Base-by-base conservation (phyloP, 2,888 invertebrate species). In the Cacoxenus indagator region DNA sequence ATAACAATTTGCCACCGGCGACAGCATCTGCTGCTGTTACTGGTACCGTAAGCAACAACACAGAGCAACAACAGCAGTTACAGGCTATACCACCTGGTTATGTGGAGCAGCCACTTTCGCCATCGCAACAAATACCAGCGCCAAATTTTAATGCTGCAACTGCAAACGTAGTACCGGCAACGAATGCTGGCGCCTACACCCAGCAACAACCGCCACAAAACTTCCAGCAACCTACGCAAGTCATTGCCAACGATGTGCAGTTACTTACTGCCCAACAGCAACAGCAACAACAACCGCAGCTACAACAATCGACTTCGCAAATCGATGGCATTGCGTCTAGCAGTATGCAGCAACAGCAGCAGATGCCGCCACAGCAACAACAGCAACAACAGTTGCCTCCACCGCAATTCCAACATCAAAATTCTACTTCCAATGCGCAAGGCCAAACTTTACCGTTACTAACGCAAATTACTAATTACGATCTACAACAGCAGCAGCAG, bases 371-470 rank as follows among this genome's bases (percentile, higher is more conserved):
- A 29, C 65, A 69, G 24, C 70, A 64, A 62, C 77, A 67, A 65
- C 76, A 59, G 59, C 75, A 64, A 37, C 75, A 57, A 70, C 71
- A 66, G 62, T 75, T 64, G 72, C 68, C 70, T 24, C 71, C 73
- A 68, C 76, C 67, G 64, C 77, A 76, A 73, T 72, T 74, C 66
- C 74, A 64, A 46, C 78, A 75, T 73, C 84, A 83, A 73, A 77
- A 84, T 78, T 78, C 79, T 78, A 72, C 86, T 83, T 78, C 76
- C 84, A 75, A 76, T 72, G 64, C 71, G 64, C 65, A 70, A 48
- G 86, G 86, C 2, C 88, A 87, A 76, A 86, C 86, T 29, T 71
- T 87, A 83, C 87, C 87, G 48, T 73, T 83, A 71, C 65, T 87
- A 57, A 73, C 82, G 70, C 85, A 86, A 75, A 78, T 87, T 78